Percentiles rank a stretch among this genome's conserved stretches.
These are phyloP conservation scores for Lamprotornis superbus DNA, from an alignment of 2,113 vertebrate genomes.

Conservation along the genomic window DNA sequence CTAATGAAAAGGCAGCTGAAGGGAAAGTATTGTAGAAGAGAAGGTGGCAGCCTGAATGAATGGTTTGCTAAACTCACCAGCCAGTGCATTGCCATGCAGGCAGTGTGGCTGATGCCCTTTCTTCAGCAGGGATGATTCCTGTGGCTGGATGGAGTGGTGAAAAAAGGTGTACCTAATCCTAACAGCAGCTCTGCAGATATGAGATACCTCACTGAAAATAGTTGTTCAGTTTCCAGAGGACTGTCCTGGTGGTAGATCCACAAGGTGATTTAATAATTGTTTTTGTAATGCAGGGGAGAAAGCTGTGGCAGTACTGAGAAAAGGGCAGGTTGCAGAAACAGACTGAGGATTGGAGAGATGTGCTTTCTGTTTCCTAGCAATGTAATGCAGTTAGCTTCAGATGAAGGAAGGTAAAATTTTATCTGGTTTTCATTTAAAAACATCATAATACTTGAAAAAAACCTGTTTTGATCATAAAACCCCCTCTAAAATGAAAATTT, in stretches of 20 bases:
- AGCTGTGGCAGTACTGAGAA: neutral
- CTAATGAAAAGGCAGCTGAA: slow-evolving; percentile 10
- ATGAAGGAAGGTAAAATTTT: neutral
- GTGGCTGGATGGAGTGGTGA: neutral
- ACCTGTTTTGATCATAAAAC: neutral
- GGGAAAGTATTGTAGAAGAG: neutral
- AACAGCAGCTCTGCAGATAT: neutral
- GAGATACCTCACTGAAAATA: neutral
- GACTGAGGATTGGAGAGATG: neutral
- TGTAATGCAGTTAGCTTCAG: neutral
- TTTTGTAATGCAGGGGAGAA: neutral
- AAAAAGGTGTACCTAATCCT: neutral
- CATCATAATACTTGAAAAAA: neutral
- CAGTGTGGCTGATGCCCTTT: neutral
- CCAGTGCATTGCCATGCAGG: neutral
- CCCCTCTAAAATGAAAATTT: neutral
- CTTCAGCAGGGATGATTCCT: neutral
- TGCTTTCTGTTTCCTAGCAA: neutral
- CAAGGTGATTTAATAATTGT: neutral
- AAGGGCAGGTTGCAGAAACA: neutral
- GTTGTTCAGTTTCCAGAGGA: neutral
- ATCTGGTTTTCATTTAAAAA: neutral
- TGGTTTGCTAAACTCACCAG: neutral
- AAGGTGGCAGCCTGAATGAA: neutral
- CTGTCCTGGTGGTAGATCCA: neutral